A percentile compares a stretch with the other conserved stretches of the same genome.
Evolutionary conservation across 2,888 invertebrate genomes (phyloP).

Genomic region (Meghimatium bilineatum): DNA sequence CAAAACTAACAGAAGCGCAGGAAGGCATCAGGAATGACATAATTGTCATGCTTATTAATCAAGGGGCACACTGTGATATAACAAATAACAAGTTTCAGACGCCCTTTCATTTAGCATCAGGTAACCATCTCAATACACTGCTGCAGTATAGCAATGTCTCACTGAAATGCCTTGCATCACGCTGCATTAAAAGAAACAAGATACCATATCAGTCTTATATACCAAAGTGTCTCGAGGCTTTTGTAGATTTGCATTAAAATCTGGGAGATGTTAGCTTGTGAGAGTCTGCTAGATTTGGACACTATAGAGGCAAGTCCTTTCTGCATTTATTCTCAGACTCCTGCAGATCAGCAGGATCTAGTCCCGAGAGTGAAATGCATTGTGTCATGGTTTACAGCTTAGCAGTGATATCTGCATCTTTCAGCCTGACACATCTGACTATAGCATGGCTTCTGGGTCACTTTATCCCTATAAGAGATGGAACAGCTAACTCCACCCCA

Average conservation of each 20-base stretch:
- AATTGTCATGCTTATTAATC: conserved; percentile 84
- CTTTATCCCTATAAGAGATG: too few species aligned
- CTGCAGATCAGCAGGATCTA: too few species aligned
- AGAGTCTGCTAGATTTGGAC: too few species aligned
- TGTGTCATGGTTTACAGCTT: too few species aligned
- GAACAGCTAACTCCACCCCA: too few species aligned
- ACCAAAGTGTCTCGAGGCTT: conserved; percentile 69
- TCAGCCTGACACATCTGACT: too few species aligned
- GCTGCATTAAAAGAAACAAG: conserved; percentile 83
- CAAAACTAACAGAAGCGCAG: conserved; percentile 79
- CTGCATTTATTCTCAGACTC: too few species aligned
- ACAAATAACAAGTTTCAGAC: conserved; percentile 68
- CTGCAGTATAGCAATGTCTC: conserved; percentile 80
- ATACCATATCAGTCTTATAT: conserved; percentile 64
- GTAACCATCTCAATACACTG: conserved; percentile 86
- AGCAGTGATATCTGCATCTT: too few species aligned
- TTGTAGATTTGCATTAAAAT: conserved; percentile 69
- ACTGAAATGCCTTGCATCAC: conserved; percentile 71
- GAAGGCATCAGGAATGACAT: conserved; percentile 79
- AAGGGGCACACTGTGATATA: conserved; percentile 91
- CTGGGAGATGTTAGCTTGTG: too few species aligned
- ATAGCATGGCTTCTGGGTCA: too few species aligned
- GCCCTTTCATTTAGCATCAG: conserved; percentile 72
- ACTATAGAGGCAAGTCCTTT: too few species aligned
- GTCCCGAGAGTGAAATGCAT: too few species aligned